Base-by-base conservation (phyloP, 2,113 vertebrate species). In the Blennius ocellaris region DNA sequence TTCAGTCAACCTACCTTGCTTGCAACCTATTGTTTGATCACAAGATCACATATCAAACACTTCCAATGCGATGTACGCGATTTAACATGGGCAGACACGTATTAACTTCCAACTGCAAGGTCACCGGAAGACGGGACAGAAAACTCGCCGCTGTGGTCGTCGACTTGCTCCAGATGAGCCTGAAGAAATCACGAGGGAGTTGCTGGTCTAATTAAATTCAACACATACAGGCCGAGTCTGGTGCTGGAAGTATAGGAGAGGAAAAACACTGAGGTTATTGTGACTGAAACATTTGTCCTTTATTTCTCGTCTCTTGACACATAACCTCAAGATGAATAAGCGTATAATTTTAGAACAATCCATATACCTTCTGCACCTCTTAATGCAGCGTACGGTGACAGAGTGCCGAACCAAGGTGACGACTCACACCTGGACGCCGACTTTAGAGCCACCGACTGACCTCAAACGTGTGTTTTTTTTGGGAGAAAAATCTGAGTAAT, bases 171-270 rank as follows among this genome's bases (percentile, higher is more conserved):
- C 85, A 91, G 76, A 89, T 84, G 65, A 89, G 77, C 60, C 72
- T 68, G 61, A 65, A 79, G 78, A 83, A 89, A 69, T 87, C 89
- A 90, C 48, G 54, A 75, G 85, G 86, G 89, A 90, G 58, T 83
- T 86, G 83, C 80, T 86, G 86, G 61, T 86, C 81, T 89, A 92
- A 90, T 91, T 92, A 88, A 88, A 91, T 90, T 81, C 73, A 86
- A 83, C 68, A 81, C 77, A 87, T 81, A 45, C 38, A 72, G 44
- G 56, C 37, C 17, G 78, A 70, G 52, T 76, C 74, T 79, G 69
- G 61, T 73, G 77, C 48, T 57, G 65, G 73, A 53, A 52, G 39
- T 64, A 65, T 38, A 49, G 21, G 7, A 47, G 41, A 54, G 41
- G 7, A 43, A 45, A 11, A 11, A 11, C 10, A 45, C 10, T 5